Conservation (phyloP, 2,797 vertebrate genomes). For the Falco rusticolus region DNA sequence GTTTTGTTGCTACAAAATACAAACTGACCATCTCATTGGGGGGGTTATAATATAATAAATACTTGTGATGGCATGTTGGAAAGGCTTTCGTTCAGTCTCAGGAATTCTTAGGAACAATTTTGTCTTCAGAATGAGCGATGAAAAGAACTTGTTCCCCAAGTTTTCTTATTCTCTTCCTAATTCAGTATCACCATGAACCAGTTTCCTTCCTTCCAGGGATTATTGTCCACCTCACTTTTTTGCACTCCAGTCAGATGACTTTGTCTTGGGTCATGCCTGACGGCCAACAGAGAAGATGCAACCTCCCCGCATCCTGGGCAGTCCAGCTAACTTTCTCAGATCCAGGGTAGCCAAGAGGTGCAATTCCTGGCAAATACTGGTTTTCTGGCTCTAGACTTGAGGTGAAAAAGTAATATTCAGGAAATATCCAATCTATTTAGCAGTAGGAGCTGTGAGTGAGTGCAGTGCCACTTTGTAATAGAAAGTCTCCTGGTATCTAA, state of each 20-base stretch:
- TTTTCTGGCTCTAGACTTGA: background rate
- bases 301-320: background rate
- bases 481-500: background rate
- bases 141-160: background rate
- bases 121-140: background rate
- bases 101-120: background rate
- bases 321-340: background rate
- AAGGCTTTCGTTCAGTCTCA: background rate
- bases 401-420: background rate
- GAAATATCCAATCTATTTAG: background rate
- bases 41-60: background rate
- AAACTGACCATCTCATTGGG: background rate
- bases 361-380: background rate
- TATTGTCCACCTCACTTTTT: background rate
- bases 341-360: background rate
- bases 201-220: background rate
- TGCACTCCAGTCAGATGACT: background rate
- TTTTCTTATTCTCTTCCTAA: background rate
- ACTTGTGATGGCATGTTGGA: background rate
- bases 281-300: background rate
- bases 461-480: background rate
- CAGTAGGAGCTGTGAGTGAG: background rate
- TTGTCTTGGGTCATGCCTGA: background rate
- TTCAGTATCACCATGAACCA: background rate
- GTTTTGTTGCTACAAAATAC: background rate